Evolutionary conservation across 2,888 invertebrate species (phyloP).

Genomic region (Agrilus biguttatus): DNA sequence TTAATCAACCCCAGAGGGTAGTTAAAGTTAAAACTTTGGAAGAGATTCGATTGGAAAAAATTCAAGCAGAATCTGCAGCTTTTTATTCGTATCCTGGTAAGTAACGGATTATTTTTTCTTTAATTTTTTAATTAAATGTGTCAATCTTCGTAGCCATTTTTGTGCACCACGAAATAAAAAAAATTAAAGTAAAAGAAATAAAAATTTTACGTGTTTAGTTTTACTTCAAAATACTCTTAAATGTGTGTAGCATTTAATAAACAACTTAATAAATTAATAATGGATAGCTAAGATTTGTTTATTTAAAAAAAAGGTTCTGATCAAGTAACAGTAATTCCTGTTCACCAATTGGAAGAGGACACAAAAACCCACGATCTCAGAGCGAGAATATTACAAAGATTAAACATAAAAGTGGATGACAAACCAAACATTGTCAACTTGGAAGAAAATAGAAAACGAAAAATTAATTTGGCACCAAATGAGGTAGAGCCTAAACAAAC

Average conservation of each 20-base stretch:
- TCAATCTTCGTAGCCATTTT: too few relatives aligned
- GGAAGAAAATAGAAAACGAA: conserved; percentile 31
- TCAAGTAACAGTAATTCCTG: too few relatives aligned
- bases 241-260: too few relatives aligned
- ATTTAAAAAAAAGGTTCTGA: too few relatives aligned
- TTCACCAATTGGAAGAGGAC: too few relatives aligned
- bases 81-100: conserved; percentile 48
- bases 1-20: conserved; percentile 30
- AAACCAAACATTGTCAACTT: conserved; percentile 25
- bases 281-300: too few relatives aligned
- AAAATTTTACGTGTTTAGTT: too few relatives aligned
- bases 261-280: too few relatives aligned
- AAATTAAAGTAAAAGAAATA: too few relatives aligned
- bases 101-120: conserved; percentile 1
- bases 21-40: conserved; percentile 49
- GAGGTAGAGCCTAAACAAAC: conserved; percentile 1
- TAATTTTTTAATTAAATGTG: too few relatives aligned
- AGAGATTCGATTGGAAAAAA: conserved; percentile 50
- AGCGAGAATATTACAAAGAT: conserved; percentile 19
- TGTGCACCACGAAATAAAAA: too few relatives aligned
- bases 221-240: too few relatives aligned
- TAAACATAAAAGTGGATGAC: conserved; percentile 12
- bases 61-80: conserved; percentile 59
- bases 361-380: conserved; percentile 18
- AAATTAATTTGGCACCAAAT: conserved; percentile 6